phyloP scores from a whole-genome alignment of 2,113 vertebrate genomes.

The Ramphastos sulfuratus region DNA sequence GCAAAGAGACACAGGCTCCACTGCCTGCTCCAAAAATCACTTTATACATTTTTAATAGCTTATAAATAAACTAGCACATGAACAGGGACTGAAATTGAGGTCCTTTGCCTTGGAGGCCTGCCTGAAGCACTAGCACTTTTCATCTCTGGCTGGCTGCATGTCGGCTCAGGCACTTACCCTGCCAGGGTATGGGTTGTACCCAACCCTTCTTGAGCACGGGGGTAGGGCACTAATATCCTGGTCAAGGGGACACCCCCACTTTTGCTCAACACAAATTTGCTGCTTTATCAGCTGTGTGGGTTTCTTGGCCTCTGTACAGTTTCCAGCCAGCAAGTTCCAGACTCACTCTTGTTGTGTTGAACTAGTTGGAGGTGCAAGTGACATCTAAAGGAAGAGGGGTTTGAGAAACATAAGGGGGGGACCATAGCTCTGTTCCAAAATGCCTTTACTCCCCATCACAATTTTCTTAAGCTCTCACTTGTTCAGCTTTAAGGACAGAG shows the following conservation, averaged over 20 bases:
- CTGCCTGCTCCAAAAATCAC: conserved; percentile 8
- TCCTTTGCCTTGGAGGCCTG: neutral
- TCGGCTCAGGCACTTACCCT: neutral
- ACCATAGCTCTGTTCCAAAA: neutral
- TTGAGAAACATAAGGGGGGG: neutral
- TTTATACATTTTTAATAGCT: conserved; percentile 44
- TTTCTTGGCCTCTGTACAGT: neutral
- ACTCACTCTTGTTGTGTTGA: neutral
- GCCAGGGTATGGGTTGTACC: accelerated
- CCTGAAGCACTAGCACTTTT: neutral
- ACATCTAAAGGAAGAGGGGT: neutral
- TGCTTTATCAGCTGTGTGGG: neutral
- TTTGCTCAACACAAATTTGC: neutral
- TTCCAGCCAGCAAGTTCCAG: neutral
- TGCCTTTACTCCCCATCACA: neutral
- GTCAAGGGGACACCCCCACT: neutral
- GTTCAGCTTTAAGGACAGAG: neutral
- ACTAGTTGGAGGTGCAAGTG: neutral
- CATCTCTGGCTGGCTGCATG: neutral
- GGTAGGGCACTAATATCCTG: no score
- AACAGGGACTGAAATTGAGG: neutral
- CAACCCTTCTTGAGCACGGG: neutral
- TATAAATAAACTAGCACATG: conserved; percentile 51
- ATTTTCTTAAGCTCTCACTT: neutral
- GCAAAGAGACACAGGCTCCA: neutral